Conservation (phyloP, 2,888 invertebrate genomes). For the Oscheius sp. region DNA sequence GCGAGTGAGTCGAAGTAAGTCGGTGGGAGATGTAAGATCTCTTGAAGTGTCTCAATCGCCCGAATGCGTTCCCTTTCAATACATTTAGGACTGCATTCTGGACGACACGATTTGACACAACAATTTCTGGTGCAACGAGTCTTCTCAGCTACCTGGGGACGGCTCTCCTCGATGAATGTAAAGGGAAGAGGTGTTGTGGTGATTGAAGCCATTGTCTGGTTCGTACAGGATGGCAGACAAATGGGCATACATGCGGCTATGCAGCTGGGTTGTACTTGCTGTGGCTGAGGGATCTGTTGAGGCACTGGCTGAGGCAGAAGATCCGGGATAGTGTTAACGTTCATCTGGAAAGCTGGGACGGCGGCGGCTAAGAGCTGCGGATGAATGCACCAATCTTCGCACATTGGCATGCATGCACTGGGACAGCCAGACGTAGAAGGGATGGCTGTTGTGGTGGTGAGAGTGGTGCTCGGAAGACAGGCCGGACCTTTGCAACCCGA, state of each 20-base stretch:
- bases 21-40: not conserved
- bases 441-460: not conserved
- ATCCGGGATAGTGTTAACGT: not conserved
- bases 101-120: not conserved
- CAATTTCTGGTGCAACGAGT: not conserved
- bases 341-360: not conserved
- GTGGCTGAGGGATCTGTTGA: not conserved
- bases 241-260: not conserved
- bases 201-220: not conserved
- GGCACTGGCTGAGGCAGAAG: too few species aligned
- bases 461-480: not conserved
- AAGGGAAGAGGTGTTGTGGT: not conserved
- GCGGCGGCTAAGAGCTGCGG: not conserved
- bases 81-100: not conserved
- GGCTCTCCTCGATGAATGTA: not conserved
- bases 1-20: not conserved
- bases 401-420: conserved; percentile 40
- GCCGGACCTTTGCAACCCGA: not conserved
- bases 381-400: conserved; percentile 21
- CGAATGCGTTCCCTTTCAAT: too few species aligned
- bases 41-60: conserved; percentile 2
- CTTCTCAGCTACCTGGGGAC: not conserved
- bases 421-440: conserved; percentile 17
- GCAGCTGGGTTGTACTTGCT: not conserved
- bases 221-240: conserved; percentile 4